Conservation (phyloP, 2,113 vertebrate species). For the Heteronetta atricapilla region DNA sequence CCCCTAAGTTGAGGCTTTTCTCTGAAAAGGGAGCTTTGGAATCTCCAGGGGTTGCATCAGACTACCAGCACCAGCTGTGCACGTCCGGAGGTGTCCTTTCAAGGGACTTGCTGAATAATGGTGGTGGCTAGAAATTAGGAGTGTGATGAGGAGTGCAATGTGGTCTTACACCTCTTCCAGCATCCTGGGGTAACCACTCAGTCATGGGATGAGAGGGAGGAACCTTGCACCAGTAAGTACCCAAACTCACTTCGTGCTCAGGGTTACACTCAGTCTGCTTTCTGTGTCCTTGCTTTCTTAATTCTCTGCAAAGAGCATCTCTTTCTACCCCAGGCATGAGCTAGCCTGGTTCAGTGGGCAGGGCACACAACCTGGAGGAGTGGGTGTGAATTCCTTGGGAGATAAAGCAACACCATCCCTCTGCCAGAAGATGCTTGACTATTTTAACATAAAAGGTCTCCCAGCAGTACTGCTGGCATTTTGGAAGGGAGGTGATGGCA, state of each 20-base stretch:
- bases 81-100: background rate
- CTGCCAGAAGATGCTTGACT: background rate
- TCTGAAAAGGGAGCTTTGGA: background rate
- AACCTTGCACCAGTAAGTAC: background rate
- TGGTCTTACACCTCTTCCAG: too few relatives aligned
- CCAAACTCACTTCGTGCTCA: background rate
- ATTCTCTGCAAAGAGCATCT: background rate
- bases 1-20: too few relatives aligned
- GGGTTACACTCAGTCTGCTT: background rate
- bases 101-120: background rate
- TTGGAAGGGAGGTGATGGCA: background rate
- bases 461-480: background rate
- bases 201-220: background rate
- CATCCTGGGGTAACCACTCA: background rate
- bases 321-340: background rate
- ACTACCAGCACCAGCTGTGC: background rate
- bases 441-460: background rate
- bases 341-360: background rate
- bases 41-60: background rate
- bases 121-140: background rate
- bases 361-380: rapidly evolving
- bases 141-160: too few relatives aligned
- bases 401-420: rapidly evolving
- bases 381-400: background rate
- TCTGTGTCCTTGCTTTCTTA: background rate